Base-by-base conservation (phyloP, 1,140 invertebrate genomes). In the Pseudoatta argentina region DNA sequence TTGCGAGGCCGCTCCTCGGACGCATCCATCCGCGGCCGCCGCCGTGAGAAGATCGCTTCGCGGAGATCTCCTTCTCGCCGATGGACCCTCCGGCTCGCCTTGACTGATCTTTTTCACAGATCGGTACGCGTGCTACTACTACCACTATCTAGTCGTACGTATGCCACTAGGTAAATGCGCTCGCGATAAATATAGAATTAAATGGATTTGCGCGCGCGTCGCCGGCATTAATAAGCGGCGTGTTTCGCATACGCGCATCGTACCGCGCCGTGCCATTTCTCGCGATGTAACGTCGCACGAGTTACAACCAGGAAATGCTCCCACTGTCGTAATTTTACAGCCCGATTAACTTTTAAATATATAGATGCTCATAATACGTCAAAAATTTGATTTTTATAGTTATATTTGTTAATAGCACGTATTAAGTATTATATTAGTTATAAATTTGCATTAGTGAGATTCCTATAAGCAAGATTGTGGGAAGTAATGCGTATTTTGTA, bases 41-140 rank as follows among this genome's bases (percentile, higher is more conserved):
- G 88, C 87, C 91, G 92, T 94, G 93, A 91, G 92, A 94, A 93
- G 92, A 93, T 91, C 76, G 82, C 59, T 86, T 76, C 83, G 85
- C 44, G 85, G 85, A 86, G 69, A 88, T 92, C 55, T 71, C 66
- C 48, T 71, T 53, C 30, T 57, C 89, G 85, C 91, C 79, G 87
- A 88, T 88, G 79, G 86, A 91, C 86, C 82, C 87, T 91, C 88
- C 87, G 86, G 86, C 88, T 92, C 64, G 77, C 90, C 86, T 89
- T 89, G 78, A 87, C 85, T 87, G 85, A 92, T 92, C 85, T 88
- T 90, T 34, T 86, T 59, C 75, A 48, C 77, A 88, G 86, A 91
- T 91, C 90, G 86, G 88, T 89, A 71, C 53, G 55, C 83, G 64
- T 90, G 18, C 61, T 64, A 64, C 61, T 30, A 64, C 61, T 63